These are phyloP conservation scores for Patella caerulea DNA, from an alignment of 2,888 invertebrate genomes.

Conservation along the genomic window DNA sequence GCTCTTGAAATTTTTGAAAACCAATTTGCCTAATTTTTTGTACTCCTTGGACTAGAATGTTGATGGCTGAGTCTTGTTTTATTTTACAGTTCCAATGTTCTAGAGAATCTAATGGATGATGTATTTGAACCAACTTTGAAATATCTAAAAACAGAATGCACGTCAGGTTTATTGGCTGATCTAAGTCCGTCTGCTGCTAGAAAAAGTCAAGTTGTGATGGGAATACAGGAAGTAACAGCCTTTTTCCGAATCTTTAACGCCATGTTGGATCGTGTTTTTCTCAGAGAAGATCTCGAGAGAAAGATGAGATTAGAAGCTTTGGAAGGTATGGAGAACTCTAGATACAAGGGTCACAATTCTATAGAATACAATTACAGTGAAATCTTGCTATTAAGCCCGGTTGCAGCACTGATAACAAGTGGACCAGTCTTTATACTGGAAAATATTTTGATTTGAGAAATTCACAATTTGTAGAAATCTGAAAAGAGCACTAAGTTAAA, in stretches of 20 bases:
- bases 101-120: constrained; percentile 61
- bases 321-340: constrained; percentile 41
- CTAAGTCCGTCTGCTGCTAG: constrained; percentile 39
- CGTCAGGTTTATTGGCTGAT: constrained; percentile 55
- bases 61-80: not conserved
- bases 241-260: constrained; percentile 65
- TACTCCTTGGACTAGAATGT: too few relatives aligned
- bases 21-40: too few relatives aligned
- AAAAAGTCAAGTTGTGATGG: constrained; percentile 50
- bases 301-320: constrained; percentile 46
- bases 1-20: too few relatives aligned
- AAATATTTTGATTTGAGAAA: too few relatives aligned
- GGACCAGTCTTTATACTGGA: too few relatives aligned
- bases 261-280: constrained; percentile 59
- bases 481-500: too few relatives aligned
- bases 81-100: constrained; percentile 58
- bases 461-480: too few relatives aligned
- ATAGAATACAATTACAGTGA: too few relatives aligned
- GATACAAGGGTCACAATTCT: not conserved
- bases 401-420: too few relatives aligned
- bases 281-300: constrained; percentile 64
- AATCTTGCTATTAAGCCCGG: too few relatives aligned
- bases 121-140: constrained; percentile 64
- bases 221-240: constrained; percentile 61
- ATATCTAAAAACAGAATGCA: constrained; percentile 60